Evolutionary conservation across 2,797 vertebrate genomes (phyloP).

Genomic region (Podarcis lilfordi): DNA sequence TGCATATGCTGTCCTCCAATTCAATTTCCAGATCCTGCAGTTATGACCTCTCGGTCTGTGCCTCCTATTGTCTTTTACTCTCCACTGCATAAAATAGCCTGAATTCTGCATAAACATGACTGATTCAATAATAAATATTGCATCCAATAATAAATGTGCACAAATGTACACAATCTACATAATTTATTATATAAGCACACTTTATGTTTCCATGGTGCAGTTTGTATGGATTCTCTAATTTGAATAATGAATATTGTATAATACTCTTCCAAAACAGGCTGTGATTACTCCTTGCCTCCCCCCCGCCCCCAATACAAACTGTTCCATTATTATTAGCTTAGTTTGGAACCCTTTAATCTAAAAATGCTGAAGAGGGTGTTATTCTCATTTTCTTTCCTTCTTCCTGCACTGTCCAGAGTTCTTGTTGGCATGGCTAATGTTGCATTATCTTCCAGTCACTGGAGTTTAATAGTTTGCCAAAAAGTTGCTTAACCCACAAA

Average conservation of each 20-base stretch:
- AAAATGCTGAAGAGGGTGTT: not conserved
- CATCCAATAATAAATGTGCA: constrained; percentile 1
- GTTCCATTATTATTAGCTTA: not conserved
- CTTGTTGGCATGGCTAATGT: not conserved
- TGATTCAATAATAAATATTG: constrained; percentile 1
- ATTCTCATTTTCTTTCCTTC: not conserved
- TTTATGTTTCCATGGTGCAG: not conserved
- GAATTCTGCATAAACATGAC: not conserved
- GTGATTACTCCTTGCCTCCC: not conserved
- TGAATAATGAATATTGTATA: constrained; percentile 2
- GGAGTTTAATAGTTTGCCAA: not conserved
- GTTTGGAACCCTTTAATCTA: not conserved
- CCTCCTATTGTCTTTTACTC: not conserved
- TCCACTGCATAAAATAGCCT: not conserved
- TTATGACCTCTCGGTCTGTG: not conserved
- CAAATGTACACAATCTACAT: not conserved
- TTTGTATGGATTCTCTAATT: not conserved
- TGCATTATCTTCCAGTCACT: constrained; percentile 8
- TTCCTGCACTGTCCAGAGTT: not conserved
- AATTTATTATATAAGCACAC: not conserved
- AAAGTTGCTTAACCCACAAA: not conserved
- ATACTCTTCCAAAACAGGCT: not conserved
- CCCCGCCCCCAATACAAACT: not conserved
- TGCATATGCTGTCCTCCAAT: not conserved
- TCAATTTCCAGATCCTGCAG: not conserved